Evolutionary conservation across 2,888 invertebrate genomes (phyloP).

Genomic region (Diarsia brunnea): DNA sequence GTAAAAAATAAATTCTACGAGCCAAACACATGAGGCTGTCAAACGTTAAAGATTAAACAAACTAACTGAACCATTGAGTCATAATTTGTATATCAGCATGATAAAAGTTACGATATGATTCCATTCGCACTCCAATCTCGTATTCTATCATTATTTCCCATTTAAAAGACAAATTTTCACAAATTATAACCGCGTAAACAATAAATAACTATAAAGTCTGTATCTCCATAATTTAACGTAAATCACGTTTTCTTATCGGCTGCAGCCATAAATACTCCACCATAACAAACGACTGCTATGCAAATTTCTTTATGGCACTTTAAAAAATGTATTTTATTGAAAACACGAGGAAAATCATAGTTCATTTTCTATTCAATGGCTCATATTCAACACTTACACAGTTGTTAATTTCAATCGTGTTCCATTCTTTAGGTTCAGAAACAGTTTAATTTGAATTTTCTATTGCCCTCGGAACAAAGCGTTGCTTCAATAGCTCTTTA

Average conservation of each 20-base stretch:
- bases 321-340: constrained; percentile 74
- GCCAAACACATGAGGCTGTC: background rate
- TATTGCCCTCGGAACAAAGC: constrained; percentile 47
- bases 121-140: constrained; percentile 16
- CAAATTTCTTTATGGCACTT: constrained; percentile 74
- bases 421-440: constrained; percentile 43
- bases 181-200: constrained; percentile 64
- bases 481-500: constrained; percentile 42
- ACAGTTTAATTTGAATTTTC: constrained; percentile 56
- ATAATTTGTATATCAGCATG: constrained; percentile 30
- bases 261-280: constrained; percentile 71
- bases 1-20: constrained; percentile 9
- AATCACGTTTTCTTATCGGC: constrained; percentile 76
- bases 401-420: constrained; percentile 57
- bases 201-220: constrained; percentile 72
- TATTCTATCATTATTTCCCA: constrained; percentile 21
- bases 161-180: constrained; percentile 41
- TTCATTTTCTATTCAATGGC: constrained; percentile 66
- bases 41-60: constrained; percentile 4
- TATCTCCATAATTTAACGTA: constrained; percentile 71
- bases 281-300: constrained; percentile 74
- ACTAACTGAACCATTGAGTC: constrained; percentile 9
- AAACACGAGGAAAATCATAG: constrained; percentile 67
- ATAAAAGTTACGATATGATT: constrained; percentile 31
- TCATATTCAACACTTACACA: constrained; percentile 48